Conservation (phyloP, 2,888 invertebrate genomes). For the Philaethria dido region DNA sequence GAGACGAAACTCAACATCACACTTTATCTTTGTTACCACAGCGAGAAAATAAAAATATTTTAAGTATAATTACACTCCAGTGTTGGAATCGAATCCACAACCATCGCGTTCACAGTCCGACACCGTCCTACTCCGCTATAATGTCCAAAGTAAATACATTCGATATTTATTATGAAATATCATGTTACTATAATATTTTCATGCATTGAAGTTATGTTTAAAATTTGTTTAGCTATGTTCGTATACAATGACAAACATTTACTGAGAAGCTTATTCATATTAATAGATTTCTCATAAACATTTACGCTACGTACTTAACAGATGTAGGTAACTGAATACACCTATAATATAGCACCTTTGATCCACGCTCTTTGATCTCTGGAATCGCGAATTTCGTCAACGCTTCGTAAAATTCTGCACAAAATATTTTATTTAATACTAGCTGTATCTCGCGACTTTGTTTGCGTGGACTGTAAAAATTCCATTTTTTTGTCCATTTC, state of each 20-base stretch:
- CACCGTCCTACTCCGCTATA: no score
- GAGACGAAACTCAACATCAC: no score
- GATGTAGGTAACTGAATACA: slow-evolving; percentile 55
- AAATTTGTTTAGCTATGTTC: not conserved
- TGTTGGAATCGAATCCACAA: no score
- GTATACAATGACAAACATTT: slow-evolving; percentile 18
- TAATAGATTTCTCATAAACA: slow-evolving; percentile 9
- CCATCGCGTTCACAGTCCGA: no score
- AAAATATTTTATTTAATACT: slow-evolving; percentile 16
- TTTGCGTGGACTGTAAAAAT: no score
- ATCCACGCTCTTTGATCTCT: slow-evolving; percentile 58
- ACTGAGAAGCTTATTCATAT: slow-evolving; percentile 2
- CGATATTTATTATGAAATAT: not conserved
- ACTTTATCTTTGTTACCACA: no score
- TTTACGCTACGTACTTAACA: slow-evolving; percentile 49
- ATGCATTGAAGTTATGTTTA: not conserved
- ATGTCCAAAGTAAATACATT: no score
- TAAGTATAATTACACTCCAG: no score
- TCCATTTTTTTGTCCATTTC: no score
- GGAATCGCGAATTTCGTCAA: slow-evolving; percentile 18
- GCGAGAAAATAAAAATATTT: no score
- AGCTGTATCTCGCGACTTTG: no score
- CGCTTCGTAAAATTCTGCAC: not conserved
- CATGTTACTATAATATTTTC: not conserved
- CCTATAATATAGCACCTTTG: slow-evolving; percentile 51